Base-by-base conservation (phyloP, 1,140 invertebrate genomes). In the Goniozus legneri region DNA sequence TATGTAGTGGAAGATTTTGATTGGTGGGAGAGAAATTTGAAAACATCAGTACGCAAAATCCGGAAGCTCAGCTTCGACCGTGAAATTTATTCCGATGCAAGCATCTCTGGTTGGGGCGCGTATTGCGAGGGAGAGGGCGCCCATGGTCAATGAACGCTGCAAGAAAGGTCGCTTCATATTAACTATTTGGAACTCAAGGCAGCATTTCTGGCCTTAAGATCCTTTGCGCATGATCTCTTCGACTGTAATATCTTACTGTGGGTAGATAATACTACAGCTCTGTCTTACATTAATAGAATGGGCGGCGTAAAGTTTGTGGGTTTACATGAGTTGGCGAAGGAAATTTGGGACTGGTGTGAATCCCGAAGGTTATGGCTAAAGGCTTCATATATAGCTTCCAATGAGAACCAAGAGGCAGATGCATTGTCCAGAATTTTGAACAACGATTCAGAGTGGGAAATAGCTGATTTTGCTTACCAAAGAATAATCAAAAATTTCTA, bases 261-360 rank as follows among this genome's bases (percentile, higher is more conserved):
- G 13, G 32, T 33, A 14, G 32, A 33, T 33, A 33, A 33, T 13
- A 33, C n/a, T 10, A 33, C 32, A 4, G 32, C 32, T 3, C 7
- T 33, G 3, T 4, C 46, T 15, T 38, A 38, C 30, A 50, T 50
- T 3, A 56, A 57, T 44, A 15, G 39, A 18, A 55, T 58, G 54
- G 58, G 57, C 1, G 44, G 58, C 31, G 33, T 58, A 6, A 50
- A 44, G 21, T 53, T 50, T 33, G 32, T 32, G 40, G 24, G 44
- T 24, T 41, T 60, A 24, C 49, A 47, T 41, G 19, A 37, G 4
- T 2, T 58, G 2, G 6, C 49, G 13, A 40, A 24, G 34, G 8
- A 48, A 15, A 36, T 63, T 13, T 38, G 36, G 36, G 3, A 15
- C 15, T 20, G 36, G 36, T 4, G 4, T 3, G 36, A 38, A 20